Evolutionary conservation across 1,140 invertebrate species (phyloP), one percentile per base, ranked within the genome.

Genomic region (Lordiphosa mommai): DNA sequence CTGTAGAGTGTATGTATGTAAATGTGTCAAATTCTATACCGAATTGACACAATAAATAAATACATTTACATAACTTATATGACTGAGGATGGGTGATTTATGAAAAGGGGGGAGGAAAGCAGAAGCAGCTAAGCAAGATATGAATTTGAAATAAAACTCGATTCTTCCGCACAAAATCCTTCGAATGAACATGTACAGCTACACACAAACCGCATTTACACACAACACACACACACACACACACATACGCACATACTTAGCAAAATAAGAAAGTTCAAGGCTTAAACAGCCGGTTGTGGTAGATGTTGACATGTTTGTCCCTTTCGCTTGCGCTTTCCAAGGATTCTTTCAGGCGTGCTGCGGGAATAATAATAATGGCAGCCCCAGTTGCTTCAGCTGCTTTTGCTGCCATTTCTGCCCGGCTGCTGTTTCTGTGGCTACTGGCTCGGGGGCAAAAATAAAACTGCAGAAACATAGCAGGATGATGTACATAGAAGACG

Each of bases 291-390:
- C 49, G 51, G 43, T 58, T 71, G 61, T 63, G 68, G 64, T 49
- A 64, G 52, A 72, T 68, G 64, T 56, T 72, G 65, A 72, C 65
- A 69, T 64, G 63, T 61, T 71, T 52, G 44, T 33, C 48, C 50
- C 63, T 53, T 53, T 67, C 41, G 58, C 51, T 49, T 17, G 27
- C 30, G 29, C 27, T 44, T 32, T 43, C 43, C 64, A 63, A 68
- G 68, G 68, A 71, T 61, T 63, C 53, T 16, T 13, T 34, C 38
- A 70, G 41, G 57, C 63, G 40, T 66, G 61, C 67, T 61, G 67
- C 56, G 58, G 61, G 67, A 67, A 70, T 70, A 70, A 67, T 70
- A 70, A 70, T 70, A 70, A 70, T 70, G 58, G 51, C 46, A 43
- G 51, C 46, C 63, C 8, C 63, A 50, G 50, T 50, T 51, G 46